phyloP scores from a whole-genome alignment of 2,888 invertebrate species.

The Tetragonula carbonaria region DNA sequence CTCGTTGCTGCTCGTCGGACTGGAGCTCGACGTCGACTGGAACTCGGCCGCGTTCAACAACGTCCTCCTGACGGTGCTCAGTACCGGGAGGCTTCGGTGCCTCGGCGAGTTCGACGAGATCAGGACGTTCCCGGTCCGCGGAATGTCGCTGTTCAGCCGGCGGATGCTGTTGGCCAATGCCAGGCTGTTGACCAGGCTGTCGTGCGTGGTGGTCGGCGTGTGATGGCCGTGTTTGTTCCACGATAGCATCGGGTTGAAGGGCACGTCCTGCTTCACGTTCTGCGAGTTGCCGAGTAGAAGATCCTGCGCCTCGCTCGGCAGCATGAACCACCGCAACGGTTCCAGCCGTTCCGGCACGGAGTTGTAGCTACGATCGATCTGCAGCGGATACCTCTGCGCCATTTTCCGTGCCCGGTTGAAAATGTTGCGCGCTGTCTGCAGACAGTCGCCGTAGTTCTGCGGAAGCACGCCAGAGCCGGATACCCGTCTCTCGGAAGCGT shows the following conservation, averaged over 20 bases:
- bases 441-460: conserved; percentile 90
- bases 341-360: conserved; percentile 89
- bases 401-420: conserved; percentile 91
- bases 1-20: conserved; percentile 46
- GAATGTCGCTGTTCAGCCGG: conserved; percentile 81
- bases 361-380: conserved; percentile 89
- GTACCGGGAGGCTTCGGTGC: conserved; percentile 89
- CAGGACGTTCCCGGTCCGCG: conserved; percentile 76
- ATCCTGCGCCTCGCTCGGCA: conserved; percentile 94
- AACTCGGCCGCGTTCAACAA: conserved; percentile 39
- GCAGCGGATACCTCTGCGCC: conserved; percentile 90
- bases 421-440: conserved; percentile 91
- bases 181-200: conserved; percentile 59
- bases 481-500: conserved; percentile 89
- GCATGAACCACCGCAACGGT: conserved; percentile 93
- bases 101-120: conserved; percentile 86
- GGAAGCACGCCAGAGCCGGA: conserved; percentile 91
- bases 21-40: conserved; percentile 30
- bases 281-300: conserved; percentile 90
- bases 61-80: conserved; percentile 61
- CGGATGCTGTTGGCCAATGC: conserved; percentile 73
- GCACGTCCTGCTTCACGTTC: conserved; percentile 91
- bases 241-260: conserved; percentile 87
- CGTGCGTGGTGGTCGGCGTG: conserved; percentile 59
- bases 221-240: conserved; percentile 53